Conservation (phyloP, 2,797 vertebrate species). For the Melanogrammus aeglefinus region DNA sequence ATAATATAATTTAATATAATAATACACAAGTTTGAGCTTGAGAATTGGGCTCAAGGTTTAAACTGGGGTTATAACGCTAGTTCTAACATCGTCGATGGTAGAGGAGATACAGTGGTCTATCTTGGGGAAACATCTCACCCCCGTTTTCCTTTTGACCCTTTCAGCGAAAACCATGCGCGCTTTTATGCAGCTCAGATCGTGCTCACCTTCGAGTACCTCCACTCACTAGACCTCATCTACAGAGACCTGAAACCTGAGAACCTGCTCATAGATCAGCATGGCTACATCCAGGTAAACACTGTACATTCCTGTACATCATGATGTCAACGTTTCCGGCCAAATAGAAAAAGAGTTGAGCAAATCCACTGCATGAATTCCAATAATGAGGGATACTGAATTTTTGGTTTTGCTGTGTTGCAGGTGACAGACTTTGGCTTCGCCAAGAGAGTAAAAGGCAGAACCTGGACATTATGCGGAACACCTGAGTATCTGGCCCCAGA, state of each 20-base stretch:
- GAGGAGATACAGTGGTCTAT: background rate
- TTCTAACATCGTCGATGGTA: background rate
- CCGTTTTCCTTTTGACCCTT: constrained; percentile 17
- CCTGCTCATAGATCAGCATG: constrained; percentile 99
- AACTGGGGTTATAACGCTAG: background rate
- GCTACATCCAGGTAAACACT: constrained; percentile 92
- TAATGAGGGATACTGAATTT: background rate
- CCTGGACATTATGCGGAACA: constrained; percentile 99
- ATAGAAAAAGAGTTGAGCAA: background rate
- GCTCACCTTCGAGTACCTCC: constrained; percentile 99
- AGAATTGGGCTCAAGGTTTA: background rate
- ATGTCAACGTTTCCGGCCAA: background rate
- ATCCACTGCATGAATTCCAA: background rate
- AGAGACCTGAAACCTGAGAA: constrained; percentile 99
- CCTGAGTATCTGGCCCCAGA: constrained; percentile 98
- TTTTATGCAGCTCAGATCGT: constrained; percentile 99
- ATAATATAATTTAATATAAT: too few relatives aligned
- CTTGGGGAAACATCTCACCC: background rate
- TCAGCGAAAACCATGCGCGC: constrained; percentile 93
- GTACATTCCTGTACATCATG: background rate
- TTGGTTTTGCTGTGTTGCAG: constrained; percentile 61
- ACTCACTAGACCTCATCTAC: constrained; percentile 99
- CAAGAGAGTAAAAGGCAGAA: constrained; percentile 99
- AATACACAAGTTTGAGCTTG: background rate
- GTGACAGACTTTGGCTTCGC: constrained; percentile 99